phyloP scores from a whole-genome alignment of 2,797 vertebrate genomes.

The Mormyrus proboscirostris region DNA sequence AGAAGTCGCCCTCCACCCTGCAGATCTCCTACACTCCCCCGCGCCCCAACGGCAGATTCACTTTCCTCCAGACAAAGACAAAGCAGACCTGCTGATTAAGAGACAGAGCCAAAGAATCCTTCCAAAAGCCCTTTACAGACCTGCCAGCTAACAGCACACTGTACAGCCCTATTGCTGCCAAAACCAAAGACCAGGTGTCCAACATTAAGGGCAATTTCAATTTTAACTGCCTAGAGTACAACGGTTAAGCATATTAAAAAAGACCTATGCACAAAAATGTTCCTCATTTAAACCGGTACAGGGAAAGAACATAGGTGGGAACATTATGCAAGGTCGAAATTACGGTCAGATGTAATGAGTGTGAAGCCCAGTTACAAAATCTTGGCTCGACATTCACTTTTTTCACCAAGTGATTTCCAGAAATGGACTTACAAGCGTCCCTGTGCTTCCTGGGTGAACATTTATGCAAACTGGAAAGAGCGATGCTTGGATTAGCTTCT shows the following conservation, averaged over 20 bases:
- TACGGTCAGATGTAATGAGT: neutral
- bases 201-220: neutral
- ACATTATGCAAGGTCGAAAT: neutral
- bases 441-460: neutral
- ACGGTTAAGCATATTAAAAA: neutral
- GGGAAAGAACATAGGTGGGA: neutral
- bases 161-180: neutral
- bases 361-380: neutral
- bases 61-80: neutral
- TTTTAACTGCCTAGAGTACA: neutral
- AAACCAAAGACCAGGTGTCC: neutral
- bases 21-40: neutral
- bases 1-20: neutral
- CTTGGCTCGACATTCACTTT: neutral
- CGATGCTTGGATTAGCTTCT: neutral
- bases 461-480: neutral
- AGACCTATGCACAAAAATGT: neutral
- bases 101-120: neutral
- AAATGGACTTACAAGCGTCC: neutral
- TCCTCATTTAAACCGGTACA: neutral
- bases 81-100: neutral
- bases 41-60: neutral
- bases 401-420: neutral
- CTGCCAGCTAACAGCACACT: neutral
- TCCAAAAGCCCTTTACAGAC: neutral